Evolutionary conservation across 2,113 vertebrate genomes (phyloP).

Genomic region (Apteryx mantelli): DNA sequence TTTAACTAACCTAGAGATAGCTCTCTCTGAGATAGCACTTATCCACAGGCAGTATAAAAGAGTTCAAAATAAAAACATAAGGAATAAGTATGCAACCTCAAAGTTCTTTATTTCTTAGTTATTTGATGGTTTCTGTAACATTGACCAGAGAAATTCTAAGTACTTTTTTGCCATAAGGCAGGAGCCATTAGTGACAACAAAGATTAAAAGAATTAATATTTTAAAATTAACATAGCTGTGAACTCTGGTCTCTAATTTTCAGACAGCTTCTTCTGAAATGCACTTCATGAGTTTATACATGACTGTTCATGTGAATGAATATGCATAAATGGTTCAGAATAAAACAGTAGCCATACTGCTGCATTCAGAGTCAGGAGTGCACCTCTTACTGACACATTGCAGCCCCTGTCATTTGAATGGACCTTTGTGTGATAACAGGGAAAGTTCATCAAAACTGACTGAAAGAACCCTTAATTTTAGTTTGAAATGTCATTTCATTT

Average conservation of each 20-base stretch:
- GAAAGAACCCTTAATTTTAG: background rate
- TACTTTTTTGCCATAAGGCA: accelerated
- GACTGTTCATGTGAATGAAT: background rate
- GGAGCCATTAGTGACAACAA: background rate
- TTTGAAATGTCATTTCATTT: background rate
- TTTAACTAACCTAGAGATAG: background rate
- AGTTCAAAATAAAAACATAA: background rate
- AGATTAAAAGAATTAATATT: background rate
- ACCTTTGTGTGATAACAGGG: background rate
- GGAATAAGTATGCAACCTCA: background rate
- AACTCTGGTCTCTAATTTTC: background rate
- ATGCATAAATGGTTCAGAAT: background rate
- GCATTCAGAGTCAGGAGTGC: accelerated
- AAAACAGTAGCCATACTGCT: accelerated
- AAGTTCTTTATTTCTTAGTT: background rate
- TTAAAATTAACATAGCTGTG: background rate
- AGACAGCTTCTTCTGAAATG: background rate
- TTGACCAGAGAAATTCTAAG: background rate
- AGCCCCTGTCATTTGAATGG: background rate
- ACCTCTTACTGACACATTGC: background rate
- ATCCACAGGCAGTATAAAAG: background rate
- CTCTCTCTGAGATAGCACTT: background rate
- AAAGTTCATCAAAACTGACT: background rate
- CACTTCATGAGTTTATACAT: background rate
- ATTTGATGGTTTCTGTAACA: background rate